These are phyloP conservation scores for Crax fasciolata DNA, from an alignment of 2,797 vertebrate genomes.

Conservation along the genomic window DNA sequence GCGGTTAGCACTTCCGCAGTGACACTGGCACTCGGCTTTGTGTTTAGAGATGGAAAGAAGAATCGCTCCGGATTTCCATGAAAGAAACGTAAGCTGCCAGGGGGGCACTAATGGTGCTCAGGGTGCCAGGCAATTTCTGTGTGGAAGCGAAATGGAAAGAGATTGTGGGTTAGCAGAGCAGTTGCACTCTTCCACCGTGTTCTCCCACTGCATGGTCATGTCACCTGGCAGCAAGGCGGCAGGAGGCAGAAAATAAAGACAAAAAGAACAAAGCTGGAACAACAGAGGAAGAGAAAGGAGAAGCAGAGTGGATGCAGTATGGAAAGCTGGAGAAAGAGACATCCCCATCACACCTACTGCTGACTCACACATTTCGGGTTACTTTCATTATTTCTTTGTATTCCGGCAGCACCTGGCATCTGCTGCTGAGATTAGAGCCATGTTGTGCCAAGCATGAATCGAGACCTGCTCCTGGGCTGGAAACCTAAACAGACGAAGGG, in stretches of 20 bases:
- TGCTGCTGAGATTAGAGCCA: constrained; percentile 49
- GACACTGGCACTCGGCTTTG: neutral
- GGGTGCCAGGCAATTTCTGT: neutral
- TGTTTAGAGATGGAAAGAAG: constrained; percentile 14
- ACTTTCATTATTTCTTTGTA: constrained; percentile 53
- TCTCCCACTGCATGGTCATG: neutral
- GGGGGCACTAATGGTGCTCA: neutral
- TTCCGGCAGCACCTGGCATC: constrained; percentile 59
- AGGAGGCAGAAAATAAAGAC: constrained; percentile 6
- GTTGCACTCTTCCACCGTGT: neutral
- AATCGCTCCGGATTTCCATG: neutral
- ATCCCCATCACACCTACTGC: constrained; percentile 52
- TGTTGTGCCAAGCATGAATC: constrained; percentile 46
- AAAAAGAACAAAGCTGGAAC: neutral
- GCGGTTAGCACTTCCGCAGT: neutral
- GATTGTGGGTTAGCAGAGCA: neutral
- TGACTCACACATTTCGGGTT: constrained; percentile 49
- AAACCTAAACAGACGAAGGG: constrained; percentile 35
- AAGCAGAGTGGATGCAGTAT: neutral
- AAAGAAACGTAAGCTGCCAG: neutral
- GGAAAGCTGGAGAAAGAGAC: constrained; percentile 12
- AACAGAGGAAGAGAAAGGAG: neutral
- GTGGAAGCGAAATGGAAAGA: neutral
- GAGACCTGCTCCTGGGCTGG: constrained; percentile 39
- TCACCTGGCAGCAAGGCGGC: neutral